phyloP scores from a whole-genome alignment of 2,888 invertebrate species.

The Trissolcus brochymenae region DNA sequence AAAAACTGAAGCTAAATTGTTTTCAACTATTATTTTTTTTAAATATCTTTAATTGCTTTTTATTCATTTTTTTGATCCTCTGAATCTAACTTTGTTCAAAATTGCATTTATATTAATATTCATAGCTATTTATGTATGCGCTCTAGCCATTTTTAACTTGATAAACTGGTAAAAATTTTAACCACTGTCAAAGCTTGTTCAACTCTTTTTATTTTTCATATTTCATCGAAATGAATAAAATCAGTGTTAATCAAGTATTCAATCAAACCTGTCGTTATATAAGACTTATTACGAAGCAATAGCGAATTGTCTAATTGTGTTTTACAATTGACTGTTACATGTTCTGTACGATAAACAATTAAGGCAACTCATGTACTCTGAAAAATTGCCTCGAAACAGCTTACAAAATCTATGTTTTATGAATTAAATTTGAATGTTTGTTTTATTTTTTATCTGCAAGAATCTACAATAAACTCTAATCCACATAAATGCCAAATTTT shows the following conservation, averaged over 20 bases:
- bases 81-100: neutral
- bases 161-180: slow-evolving; percentile 19
- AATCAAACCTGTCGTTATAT: too few species aligned
- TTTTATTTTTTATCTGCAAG: slow-evolving; percentile 4
- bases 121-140: slow-evolving; percentile 11
- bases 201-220: too few species aligned
- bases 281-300: too few species aligned
- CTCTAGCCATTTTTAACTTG: neutral
- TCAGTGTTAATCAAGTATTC: neutral
- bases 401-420: slow-evolving; percentile 4
- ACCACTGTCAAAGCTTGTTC: neutral
- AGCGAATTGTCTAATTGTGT: slow-evolving; percentile 2
- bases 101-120: slow-evolving; percentile 8
- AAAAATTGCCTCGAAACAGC: slow-evolving; percentile 8
- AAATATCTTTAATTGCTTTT: neutral
- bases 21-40: neutral
- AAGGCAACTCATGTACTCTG: slow-evolving; percentile 23
- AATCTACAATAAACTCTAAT: slow-evolving; percentile 37
- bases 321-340: slow-evolving; percentile 3
- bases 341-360: slow-evolving; percentile 10
- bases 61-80: neutral
- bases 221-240: neutral
- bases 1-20: too few species aligned
- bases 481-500: slow-evolving; percentile 19
- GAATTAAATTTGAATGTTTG: slow-evolving; percentile 4